Evolutionary conservation across 2,888 invertebrate genomes (phyloP).

Genomic region (Heteropelma amictum): DNA sequence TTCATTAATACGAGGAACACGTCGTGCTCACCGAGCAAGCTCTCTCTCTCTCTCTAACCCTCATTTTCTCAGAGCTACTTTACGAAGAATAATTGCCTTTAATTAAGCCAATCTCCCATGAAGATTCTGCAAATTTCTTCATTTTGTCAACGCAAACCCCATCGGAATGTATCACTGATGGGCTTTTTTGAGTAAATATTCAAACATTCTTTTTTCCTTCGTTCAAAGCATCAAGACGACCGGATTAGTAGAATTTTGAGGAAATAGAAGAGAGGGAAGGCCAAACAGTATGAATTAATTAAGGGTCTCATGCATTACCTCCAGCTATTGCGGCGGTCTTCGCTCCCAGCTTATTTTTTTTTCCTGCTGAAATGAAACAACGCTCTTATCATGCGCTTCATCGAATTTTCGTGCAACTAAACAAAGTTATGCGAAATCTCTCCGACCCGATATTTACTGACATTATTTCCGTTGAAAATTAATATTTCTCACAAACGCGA

Average conservation of each 20-base stretch:
- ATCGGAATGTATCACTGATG: constrained; percentile 17
- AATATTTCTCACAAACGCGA: too few relatives aligned
- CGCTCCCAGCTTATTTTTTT: constrained; percentile 76
- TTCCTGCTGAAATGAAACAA: constrained; percentile 70
- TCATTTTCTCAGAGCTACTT: constrained; percentile 3
- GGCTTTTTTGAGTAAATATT: constrained; percentile 26
- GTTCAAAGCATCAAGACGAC: constrained; percentile 32
- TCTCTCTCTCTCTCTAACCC: constrained; percentile 3
- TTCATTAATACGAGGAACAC: constrained; percentile 27
- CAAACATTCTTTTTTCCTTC: constrained; percentile 17
- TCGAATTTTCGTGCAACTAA: not conserved
- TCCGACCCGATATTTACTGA: too few relatives aligned
- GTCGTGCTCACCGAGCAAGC: constrained; percentile 22
- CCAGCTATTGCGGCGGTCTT: constrained; percentile 76
- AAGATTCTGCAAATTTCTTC: constrained; percentile 6
- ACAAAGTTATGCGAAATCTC: not conserved
- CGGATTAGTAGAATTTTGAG: constrained; percentile 52
- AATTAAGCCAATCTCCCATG: not conserved
- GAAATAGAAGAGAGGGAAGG: constrained; percentile 58
- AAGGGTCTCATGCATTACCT: constrained; percentile 78
- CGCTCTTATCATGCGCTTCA: constrained; percentile 34
- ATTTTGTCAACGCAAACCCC: constrained; percentile 31
- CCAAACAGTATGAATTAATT: constrained; percentile 60
- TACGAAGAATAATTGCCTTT: constrained; percentile 15
- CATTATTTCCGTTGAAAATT: too few relatives aligned